phyloP scores from a whole-genome alignment of 2,888 invertebrate species.

The Drosophila greeni region DNA sequence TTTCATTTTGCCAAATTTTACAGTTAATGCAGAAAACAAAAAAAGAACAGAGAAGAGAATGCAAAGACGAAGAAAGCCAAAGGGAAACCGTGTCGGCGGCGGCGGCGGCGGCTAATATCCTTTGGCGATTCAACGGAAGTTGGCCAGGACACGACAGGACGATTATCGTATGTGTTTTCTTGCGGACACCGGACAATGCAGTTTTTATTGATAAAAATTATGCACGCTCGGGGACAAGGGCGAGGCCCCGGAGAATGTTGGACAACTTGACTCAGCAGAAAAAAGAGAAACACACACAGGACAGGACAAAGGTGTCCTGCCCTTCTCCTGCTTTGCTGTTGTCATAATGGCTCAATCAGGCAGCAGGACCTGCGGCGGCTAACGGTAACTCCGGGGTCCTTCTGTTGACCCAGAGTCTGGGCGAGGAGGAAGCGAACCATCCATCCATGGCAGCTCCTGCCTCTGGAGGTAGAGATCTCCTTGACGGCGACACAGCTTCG shows the following conservation, averaged over 20 bases:
- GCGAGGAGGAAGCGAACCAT: slow-evolving; percentile 39
- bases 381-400: slow-evolving; percentile 34
- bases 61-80: neutral
- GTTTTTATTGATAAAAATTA: slow-evolving; percentile 71
- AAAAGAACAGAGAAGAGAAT: neutral
- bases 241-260: slow-evolving; percentile 49
- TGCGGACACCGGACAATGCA: slow-evolving; percentile 36
- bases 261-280: slow-evolving; percentile 71
- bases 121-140: slow-evolving; percentile 54
- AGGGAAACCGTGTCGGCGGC: neutral
- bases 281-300: slow-evolving; percentile 30
- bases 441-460: slow-evolving; percentile 21
- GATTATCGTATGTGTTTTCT: slow-evolving; percentile 45
- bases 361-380: slow-evolving; percentile 29
- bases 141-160: slow-evolving; percentile 30
- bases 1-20: slow-evolving; percentile 66
- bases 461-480: no score
- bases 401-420: slow-evolving; percentile 55
- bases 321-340: slow-evolving; percentile 43
- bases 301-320: slow-evolving; percentile 51
- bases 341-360: slow-evolving; percentile 71
- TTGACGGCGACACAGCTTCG: slow-evolving; percentile 27
- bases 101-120: slow-evolving; percentile 22
- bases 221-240: slow-evolving; percentile 61
- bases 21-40: slow-evolving; percentile 59